Base-by-base conservation (phyloP, 2,113 vertebrate species). In the Neodontobutis hainanensis region DNA sequence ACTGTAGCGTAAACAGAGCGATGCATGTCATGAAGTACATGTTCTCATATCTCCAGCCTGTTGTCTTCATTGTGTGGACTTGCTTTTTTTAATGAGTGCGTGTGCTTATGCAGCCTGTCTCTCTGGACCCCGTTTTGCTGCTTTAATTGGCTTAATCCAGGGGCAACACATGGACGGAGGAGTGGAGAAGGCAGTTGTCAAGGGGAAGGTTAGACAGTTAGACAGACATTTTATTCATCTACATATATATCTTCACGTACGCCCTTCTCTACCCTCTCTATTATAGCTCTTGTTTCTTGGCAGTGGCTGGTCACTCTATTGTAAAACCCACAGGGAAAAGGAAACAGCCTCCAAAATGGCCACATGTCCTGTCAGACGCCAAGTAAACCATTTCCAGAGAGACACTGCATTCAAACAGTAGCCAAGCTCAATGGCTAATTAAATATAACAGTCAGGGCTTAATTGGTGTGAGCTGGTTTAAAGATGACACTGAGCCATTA, bases 121-220 rank as follows among this genome's bases (percentile, higher is more conserved):
- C 88, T 55, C 19, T 80, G 81, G 86, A 81, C 45, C 60, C 77
- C 11, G 75, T 80, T 85, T 82, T 34, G 9, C 81, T 67, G 75
- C 81, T 90, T 89, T 90, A 91, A 92, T 89, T 88, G 88, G 86
- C 83, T 81, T 90, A 91, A 90, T 89, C 87, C 84, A 82, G 58
- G 58, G 61, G 73, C 74, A 81, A 84, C 84, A 87, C 84, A 85
- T 85, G 78, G 77, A 79, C 67, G 40, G 73, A 68, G 65, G 64
- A 81, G 75, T 14, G n/a, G 65, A 70, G 61, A 58, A 65, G 55
- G 56, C 78, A 58, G 79, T 43, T 70, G 72, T 46, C 66, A 63
- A 75, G 51, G 34, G 34, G 60, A 73, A 62, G 68, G 63, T 61
- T 48, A 71, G 61, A 68, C 53, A 10, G 63, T 61, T 48, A 71